phyloP scores from a whole-genome alignment of 64 coral and sea anemone genomes.

The Pocillopora damicornis region DNA sequence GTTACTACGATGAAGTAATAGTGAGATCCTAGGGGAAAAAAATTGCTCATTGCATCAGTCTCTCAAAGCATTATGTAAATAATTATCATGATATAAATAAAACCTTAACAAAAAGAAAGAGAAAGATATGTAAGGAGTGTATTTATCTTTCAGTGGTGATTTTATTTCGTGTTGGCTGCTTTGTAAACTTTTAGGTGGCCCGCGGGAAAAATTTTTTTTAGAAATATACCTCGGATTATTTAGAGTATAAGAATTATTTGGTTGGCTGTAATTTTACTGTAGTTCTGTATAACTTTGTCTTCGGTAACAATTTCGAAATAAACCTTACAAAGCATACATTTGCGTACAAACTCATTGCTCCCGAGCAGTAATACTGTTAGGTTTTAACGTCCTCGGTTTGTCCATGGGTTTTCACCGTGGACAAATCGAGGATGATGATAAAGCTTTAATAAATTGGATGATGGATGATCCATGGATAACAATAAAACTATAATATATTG shows the following conservation, averaged over 20 bases:
- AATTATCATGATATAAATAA: neutral
- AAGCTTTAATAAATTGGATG: too few species aligned
- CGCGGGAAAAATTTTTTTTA: neutral
- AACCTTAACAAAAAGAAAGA: neutral
- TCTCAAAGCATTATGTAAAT: neutral
- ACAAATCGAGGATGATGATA: too few species aligned
- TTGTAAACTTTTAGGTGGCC: neutral
- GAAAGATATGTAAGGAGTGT: neutral
- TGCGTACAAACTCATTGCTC: neutral
- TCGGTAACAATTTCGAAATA: neutral
- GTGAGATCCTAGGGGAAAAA: neutral
- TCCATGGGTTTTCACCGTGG: too few species aligned
- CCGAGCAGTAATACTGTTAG: too few species aligned
- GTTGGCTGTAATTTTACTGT: too few species aligned
- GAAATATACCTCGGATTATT: too few species aligned
- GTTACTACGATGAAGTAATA: too few species aligned
- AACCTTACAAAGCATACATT: neutral
- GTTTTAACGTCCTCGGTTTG: too few species aligned
- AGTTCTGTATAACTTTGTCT: too few species aligned
- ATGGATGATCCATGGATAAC: too few species aligned
- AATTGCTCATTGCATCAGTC: neutral
- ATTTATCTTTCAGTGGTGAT: conserved; percentile 22
- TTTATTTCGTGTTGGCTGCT: neutral
- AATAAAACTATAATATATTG: too few species aligned
- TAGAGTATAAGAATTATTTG: too few species aligned